These are phyloP conservation scores for Ascidia mentula DNA, from an alignment of 23 tunicate genomes.

Conservation along the genomic window DNA sequence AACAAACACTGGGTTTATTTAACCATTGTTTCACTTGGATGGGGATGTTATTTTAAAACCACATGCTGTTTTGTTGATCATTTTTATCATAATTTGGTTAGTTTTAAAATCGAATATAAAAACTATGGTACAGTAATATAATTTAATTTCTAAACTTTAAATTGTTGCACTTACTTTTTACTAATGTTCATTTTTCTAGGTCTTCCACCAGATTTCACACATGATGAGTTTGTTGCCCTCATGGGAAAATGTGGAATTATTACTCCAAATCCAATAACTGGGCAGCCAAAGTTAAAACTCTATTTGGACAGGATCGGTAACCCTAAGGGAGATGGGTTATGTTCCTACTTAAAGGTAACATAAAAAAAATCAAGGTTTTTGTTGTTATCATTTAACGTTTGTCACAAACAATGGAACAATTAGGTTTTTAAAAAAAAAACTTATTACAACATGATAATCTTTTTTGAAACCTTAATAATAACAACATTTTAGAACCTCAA, in stretches of 20 bases:
- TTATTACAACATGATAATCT: too few species aligned
- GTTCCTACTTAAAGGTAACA: conserved; percentile 71
- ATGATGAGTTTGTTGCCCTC: conserved; percentile 50
- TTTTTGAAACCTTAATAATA: too few species aligned
- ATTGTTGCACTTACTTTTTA: too few species aligned
- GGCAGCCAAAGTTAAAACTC: conserved; percentile 66
- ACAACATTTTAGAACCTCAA: too few species aligned
- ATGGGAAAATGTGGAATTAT: conserved; percentile 92
- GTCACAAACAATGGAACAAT: too few species aligned
- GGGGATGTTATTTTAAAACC: too few species aligned
- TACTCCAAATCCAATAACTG: conserved; percentile 59
- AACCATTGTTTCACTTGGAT: too few species aligned
- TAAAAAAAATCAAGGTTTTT: too few species aligned
- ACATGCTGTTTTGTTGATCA: too few species aligned
- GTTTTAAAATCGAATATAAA: background rate
- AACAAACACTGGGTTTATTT: too few species aligned
- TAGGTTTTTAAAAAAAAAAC: too few species aligned
- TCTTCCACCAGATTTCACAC: conserved; percentile 65
- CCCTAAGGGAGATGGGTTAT: conserved; percentile 84
- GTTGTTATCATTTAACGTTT: too few species aligned
- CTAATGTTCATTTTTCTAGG: conserved; percentile 21
- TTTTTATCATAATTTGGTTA: background rate
- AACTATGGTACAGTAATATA: background rate
- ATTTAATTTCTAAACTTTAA: background rate
- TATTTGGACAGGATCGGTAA: conserved; percentile 63